These are phyloP conservation scores for Petrosia ficiformis DNA, from an alignment of 37 sponge, comb jelly and placozoan genomes.

Conservation along the genomic window DNA sequence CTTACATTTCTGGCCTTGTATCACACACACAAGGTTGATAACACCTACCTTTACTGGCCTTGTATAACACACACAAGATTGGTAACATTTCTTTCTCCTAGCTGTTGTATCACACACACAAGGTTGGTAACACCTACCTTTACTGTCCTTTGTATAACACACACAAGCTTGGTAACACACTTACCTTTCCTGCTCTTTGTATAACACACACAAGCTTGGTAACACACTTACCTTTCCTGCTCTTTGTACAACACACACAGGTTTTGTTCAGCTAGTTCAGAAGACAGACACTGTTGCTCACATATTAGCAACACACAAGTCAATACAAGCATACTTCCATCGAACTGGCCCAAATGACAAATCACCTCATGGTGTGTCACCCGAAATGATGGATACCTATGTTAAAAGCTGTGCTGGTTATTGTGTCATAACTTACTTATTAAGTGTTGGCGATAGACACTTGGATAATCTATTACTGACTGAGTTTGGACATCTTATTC, in stretches of 20 bases:
- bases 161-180: too few relatives aligned
- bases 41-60: too few relatives aligned
- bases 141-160: too few relatives aligned
- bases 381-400: slow-evolving; percentile 98
- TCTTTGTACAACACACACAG: slow-evolving; percentile 24
- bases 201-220: neutral
- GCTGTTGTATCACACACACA: too few relatives aligned
- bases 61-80: too few relatives aligned
- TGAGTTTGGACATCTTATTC: slow-evolving; percentile 82
- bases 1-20: neutral
- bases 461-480: slow-evolving; percentile 96
- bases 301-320: slow-evolving; percentile 71
- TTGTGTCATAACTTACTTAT: slow-evolving; percentile 95
- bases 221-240: neutral
- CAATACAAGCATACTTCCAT: slow-evolving; percentile 79
- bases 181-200: too few relatives aligned
- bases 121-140: too few relatives aligned
- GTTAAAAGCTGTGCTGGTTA: slow-evolving; percentile 97
- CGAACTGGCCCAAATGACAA: slow-evolving; percentile 39
- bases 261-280: slow-evolving; percentile 82
- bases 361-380: slow-evolving; percentile 67
- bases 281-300: slow-evolving; percentile 78
- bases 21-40: neutral
- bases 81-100: too few relatives aligned
- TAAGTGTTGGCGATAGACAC: slow-evolving; percentile 96